These are phyloP conservation scores for Microplitis manilae DNA, from an alignment of 2,888 invertebrate genomes.

Conservation along the genomic window DNA sequence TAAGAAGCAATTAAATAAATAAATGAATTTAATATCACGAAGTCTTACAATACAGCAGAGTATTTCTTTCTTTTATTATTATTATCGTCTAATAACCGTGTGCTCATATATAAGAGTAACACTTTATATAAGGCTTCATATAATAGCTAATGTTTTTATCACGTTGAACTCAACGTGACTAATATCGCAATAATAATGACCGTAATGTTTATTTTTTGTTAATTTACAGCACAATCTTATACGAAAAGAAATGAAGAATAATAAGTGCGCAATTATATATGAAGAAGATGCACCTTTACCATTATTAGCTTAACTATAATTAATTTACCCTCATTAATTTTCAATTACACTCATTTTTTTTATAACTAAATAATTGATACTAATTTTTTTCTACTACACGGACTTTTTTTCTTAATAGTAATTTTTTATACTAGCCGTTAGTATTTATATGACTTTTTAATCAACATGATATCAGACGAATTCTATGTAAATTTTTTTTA, in stretches of 20 bases:
- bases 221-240: conserved; percentile 68
- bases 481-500: too few species aligned
- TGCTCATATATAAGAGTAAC: not conserved
- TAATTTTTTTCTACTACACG: not conserved
- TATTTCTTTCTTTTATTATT: not conserved
- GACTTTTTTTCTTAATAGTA: not conserved
- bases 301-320: conserved; percentile 55
- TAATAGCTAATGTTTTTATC: not conserved
- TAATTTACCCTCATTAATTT: not conserved
- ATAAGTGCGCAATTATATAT: conserved; percentile 78
- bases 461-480: too few species aligned
- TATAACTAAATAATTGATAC: not conserved
- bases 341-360: not conserved
- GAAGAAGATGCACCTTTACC: conserved; percentile 83
- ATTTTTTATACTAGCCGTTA: too few species aligned
- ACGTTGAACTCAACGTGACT: conserved; percentile 10
- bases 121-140: not conserved
- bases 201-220: conserved; percentile 21
- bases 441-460: too few species aligned
- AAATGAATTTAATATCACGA: too few species aligned
- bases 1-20: too few species aligned
- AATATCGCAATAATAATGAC: conserved; percentile 12
- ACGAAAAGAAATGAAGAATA: conserved; percentile 73
- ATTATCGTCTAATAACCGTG: not conserved
- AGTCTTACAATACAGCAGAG: too few species aligned